Evolutionary conservation across 2,113 vertebrate species (phyloP).

Genomic region (Chinchilla lanigera): DNA sequence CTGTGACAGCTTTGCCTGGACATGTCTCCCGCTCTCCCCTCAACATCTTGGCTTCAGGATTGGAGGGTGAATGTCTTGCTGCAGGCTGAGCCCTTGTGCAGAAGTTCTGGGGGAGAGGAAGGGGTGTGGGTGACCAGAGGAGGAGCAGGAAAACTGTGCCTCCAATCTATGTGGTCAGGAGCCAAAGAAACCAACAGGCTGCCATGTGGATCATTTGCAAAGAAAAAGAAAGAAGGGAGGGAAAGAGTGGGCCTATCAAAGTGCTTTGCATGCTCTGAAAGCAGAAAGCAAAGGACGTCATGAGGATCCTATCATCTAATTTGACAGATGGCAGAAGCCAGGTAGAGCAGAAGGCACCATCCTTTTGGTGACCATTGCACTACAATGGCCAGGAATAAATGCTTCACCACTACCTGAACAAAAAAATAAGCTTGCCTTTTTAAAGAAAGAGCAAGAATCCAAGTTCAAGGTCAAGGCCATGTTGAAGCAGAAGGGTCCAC

Average conservation of each 20-base stretch:
- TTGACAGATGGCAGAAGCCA: not conserved
- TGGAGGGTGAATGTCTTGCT: not conserved
- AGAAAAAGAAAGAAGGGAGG: not conserved
- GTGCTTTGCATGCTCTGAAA: not conserved
- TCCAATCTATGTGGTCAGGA: conserved; percentile 24
- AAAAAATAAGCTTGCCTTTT: not conserved
- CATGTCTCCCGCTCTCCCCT: not conserved
- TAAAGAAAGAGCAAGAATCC: not conserved
- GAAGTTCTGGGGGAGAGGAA: not conserved
- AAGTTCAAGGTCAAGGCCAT: not conserved
- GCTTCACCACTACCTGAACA: not conserved
- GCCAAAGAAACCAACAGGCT: conserved; percentile 56
- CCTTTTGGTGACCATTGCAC: not conserved
- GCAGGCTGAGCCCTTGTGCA: not conserved
- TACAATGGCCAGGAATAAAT: not conserved
- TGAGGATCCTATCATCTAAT: not conserved
- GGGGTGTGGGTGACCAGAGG: not conserved
- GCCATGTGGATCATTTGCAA: not conserved
- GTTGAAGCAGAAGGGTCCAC: not conserved
- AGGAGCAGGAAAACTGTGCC: conserved; percentile 5
- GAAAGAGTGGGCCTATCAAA: not conserved
- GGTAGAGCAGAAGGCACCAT: not conserved
- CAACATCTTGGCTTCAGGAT: not conserved
- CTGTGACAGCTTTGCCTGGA: not conserved
- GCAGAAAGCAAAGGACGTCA: not conserved